Percentiles rank a stretch among this genome's conserved stretches.
These are phyloP conservation scores for Amblyornis subalaris DNA, from an alignment of 2,113 vertebrate species.

Conservation along the genomic window DNA sequence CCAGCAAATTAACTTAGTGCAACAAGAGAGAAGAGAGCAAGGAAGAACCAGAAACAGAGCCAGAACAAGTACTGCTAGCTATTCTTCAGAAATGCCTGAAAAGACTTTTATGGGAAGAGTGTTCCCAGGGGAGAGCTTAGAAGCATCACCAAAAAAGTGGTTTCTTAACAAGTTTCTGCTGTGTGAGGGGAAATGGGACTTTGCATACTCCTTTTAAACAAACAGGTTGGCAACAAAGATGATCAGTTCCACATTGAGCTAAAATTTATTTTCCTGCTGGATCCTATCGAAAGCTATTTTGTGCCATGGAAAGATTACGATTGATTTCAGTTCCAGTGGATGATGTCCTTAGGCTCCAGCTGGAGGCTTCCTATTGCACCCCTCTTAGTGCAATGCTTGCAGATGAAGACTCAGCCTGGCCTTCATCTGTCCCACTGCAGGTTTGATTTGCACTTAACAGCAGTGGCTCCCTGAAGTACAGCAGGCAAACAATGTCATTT, in stretches of 20 bases:
- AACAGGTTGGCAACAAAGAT: background rate
- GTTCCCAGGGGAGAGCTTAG: background rate
- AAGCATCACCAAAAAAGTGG: background rate
- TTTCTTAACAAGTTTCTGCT: background rate
- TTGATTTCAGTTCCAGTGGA: background rate
- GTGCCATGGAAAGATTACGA: background rate
- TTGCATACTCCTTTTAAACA: background rate
- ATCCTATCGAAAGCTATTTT: background rate
- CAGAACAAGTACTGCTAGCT: background rate
- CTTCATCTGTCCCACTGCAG: background rate
- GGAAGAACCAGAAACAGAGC: background rate
- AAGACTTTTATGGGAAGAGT: background rate
- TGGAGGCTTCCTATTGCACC: background rate
- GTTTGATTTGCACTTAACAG: background rate
- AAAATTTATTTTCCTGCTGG: background rate
- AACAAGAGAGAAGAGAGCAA: background rate
- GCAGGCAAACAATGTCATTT: background rate
- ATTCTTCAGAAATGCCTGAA: background rate
- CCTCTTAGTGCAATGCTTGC: background rate
- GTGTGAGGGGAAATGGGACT: background rate
- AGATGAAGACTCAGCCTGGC: background rate
- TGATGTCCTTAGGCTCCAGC: background rate
- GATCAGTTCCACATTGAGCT: background rate
- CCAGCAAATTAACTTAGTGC: background rate
- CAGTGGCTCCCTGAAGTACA: background rate